These are phyloP conservation scores for Agrilus cyanescens DNA, from an alignment of 2,888 invertebrate genomes.

Conservation along the genomic window DNA sequence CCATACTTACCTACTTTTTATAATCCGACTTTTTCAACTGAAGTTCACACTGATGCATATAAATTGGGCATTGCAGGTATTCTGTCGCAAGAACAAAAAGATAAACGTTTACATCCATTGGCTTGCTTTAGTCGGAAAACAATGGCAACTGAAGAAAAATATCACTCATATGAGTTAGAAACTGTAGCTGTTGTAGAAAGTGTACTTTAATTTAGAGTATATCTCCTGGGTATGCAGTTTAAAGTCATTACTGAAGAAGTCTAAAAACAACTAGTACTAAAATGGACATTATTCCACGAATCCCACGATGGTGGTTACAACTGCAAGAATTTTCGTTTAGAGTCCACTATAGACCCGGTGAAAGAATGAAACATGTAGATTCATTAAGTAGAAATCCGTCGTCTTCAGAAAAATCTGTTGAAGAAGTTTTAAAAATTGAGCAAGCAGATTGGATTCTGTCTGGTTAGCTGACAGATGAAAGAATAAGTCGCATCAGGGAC, in stretches of 20 bases:
- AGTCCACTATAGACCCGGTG: slow-evolving; percentile 9
- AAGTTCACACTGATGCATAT: too few species aligned
- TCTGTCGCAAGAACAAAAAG: too few species aligned
- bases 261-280: slow-evolving; percentile 21
- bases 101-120: too few species aligned
- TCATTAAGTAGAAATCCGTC: slow-evolving; percentile 19
- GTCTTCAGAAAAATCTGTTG: not conserved
- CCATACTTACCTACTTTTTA: too few species aligned
- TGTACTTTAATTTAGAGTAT: slow-evolving; percentile 25
- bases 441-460: not conserved
- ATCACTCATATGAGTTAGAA: slow-evolving; percentile 14
- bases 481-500: slow-evolving; percentile 3
- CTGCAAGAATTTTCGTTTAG: slow-evolving; percentile 16
- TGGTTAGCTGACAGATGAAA: slow-evolving; percentile 5
- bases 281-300: slow-evolving; percentile 19
- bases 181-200: slow-evolving; percentile 25
- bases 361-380: slow-evolving; percentile 24
- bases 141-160: too few species aligned
- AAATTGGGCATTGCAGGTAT: too few species aligned
- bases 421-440: not conserved
- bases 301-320: slow-evolving; percentile 21
- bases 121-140: too few species aligned
- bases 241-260: slow-evolving; percentile 25
- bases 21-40: too few species aligned
- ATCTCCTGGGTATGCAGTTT: slow-evolving; percentile 23